Evolutionary conservation across 2,888 invertebrate species (phyloP).

Genomic region (Eristalis intricaria): DNA sequence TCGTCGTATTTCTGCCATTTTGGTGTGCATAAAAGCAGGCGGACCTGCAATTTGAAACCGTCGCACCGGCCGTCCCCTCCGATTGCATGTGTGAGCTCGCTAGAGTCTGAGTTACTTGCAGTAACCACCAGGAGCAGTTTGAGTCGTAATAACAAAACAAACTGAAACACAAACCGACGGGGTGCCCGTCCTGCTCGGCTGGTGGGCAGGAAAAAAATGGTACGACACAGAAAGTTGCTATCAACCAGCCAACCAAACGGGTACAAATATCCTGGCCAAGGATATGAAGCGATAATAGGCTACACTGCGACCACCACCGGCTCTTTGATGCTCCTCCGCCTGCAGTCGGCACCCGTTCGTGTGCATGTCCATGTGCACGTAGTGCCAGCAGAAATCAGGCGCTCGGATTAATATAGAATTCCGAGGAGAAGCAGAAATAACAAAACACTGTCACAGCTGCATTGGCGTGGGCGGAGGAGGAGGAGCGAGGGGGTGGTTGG

Average conservation of each 20-base stretch:
- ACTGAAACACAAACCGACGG: not conserved
- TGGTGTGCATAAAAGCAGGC: slow-evolving; percentile 23
- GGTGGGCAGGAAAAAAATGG: not conserved
- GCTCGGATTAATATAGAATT: not conserved
- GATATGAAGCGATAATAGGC: slow-evolving; percentile 27
- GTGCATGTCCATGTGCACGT: not conserved
- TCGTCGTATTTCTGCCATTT: slow-evolving; percentile 41
- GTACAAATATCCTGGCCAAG: slow-evolving; percentile 28
- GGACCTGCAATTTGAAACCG: slow-evolving; percentile 1
- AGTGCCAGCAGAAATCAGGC: not conserved
- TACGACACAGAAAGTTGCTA: slow-evolving; percentile 20
- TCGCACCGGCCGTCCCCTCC: not conserved
- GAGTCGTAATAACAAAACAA: slow-evolving; percentile 23
- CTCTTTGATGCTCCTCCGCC: slow-evolving; percentile 17
- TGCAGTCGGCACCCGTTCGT: not conserved
- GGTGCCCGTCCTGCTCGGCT: no score
- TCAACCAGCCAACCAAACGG: slow-evolving; percentile 21
- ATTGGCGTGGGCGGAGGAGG: not conserved
- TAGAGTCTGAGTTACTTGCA: slow-evolving; percentile 19
- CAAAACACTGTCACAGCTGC: not conserved
- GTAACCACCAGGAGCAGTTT: slow-evolving; percentile 9
- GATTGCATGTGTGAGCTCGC: not conserved
- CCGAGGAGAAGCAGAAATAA: not conserved
- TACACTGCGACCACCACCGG: slow-evolving; percentile 9
- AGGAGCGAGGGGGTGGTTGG: not conserved